Percentiles rank a stretch among this genome's conserved stretches.
Conservation (phyloP, 2,113 vertebrate species). For the Agapornis roseicollis region DNA sequence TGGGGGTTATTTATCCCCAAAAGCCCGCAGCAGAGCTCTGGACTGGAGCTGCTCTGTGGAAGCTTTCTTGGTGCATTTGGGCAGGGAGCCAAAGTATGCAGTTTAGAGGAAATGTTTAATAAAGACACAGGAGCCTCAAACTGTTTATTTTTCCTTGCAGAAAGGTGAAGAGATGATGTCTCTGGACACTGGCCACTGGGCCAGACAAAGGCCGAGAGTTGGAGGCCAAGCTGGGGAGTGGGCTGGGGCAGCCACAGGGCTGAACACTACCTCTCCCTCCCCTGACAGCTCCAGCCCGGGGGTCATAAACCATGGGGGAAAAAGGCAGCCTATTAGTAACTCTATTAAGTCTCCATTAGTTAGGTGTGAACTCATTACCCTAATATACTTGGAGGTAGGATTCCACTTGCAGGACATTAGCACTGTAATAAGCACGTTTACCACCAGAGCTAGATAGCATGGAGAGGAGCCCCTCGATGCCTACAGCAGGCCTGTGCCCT, state of each 20-base stretch:
- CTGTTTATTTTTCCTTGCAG: constrained; percentile 70
- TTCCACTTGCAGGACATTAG: constrained; percentile 78
- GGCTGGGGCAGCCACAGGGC: background rate
- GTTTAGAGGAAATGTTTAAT: constrained; percentile 76
- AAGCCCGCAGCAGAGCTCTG: background rate
- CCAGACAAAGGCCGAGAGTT: background rate
- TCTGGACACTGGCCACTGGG: constrained; percentile 50
- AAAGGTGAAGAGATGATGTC: constrained; percentile 65
- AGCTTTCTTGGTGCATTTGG: constrained; percentile 56
- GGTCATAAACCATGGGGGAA: constrained; percentile 55
- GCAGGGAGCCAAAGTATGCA: constrained; percentile 68
- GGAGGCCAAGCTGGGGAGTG: background rate
- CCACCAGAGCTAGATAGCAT: background rate
- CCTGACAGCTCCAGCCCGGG: constrained; percentile 14
- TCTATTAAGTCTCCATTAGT: constrained; percentile 74
- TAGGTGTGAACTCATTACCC: constrained; percentile 82
- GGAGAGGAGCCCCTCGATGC: background rate
- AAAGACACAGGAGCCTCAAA: constrained; percentile 67
- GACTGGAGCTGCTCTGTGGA: constrained; percentile 27
- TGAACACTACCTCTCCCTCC: background rate
- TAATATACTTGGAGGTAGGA: constrained; percentile 74
- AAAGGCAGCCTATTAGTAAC: constrained; percentile 77
- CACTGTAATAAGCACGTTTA: constrained; percentile 53
- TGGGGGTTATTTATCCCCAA: background rate
- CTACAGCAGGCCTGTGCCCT: background rate